Base-by-base conservation (phyloP, 2,888 invertebrate species). In the Caenorhabditis wallacei region DNA sequence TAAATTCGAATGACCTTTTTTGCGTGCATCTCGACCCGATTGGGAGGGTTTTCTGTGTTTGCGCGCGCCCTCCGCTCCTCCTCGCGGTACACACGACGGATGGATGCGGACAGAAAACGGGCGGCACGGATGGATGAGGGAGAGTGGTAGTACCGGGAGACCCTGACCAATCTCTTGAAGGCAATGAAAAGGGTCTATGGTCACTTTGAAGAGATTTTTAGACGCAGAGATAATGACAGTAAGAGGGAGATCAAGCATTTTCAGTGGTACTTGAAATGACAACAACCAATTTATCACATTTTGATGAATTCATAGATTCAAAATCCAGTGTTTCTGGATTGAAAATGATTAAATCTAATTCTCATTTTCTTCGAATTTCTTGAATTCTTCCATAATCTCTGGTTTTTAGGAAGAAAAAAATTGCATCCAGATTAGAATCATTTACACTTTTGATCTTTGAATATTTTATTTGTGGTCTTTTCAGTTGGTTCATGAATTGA, bases 71-170 rank as follows among this genome's bases (percentile, higher is more conserved):
- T 30, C 18, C 48, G 48, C 30, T 20, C 20, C 37, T 37, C 59
- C 13, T 3, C 40, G 61, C 61, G 70, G 70, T 70, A 70, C 70
- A 70, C 57, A 70, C 30, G 43, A 46, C 61, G 61, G 61, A 51
- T 64, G 53, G 53, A 54, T 26, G 69, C 61, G 61, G 61, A 61
- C 61, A 43, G 61, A 61, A 61, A 43, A 24, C 24, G 61, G 61
- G 61, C 61, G 61, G 61, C 61, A 61, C 61, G 61, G 43, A 61
- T 22, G 61, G 61, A 43, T 43, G 30, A 35, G 46, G 54, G 63
- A 48, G 72, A 40, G 51, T 74, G 74, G 74, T 64, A 53, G 74
- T 74, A 74, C 74, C 74, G 64, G 74, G 64, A 64, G 74, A 56
- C 75, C 66, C 64, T 74, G 74, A 74, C 74, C 57, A 57, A 57